Conservation (phyloP, 2,797 vertebrate genomes). For the Ctenopoma kingsleyae region DNA sequence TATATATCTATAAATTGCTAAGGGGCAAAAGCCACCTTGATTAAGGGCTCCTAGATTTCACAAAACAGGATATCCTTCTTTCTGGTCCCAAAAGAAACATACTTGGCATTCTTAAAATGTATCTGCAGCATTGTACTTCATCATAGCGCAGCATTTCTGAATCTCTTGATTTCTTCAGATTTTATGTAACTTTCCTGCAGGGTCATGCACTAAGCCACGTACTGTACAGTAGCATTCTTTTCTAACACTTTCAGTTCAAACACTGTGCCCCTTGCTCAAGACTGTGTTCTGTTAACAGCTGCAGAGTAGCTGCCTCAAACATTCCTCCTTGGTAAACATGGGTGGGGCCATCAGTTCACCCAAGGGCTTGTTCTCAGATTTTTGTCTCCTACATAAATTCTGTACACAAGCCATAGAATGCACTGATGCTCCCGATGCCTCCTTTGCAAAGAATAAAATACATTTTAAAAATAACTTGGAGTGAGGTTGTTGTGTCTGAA, state of each 20-base stretch:
- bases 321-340: constrained; percentile 84
- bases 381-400: constrained; percentile 71
- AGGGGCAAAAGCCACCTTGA: constrained; percentile 21
- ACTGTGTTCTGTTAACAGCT: constrained; percentile 75
- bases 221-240: constrained; percentile 77
- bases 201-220: constrained; percentile 56
- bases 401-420: constrained; percentile 80
- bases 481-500: constrained; percentile 32
- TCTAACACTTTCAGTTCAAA: constrained; percentile 68
- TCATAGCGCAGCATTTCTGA: constrained; percentile 26
- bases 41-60: constrained; percentile 20
- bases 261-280: constrained; percentile 71
- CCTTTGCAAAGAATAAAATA: constrained; percentile 82
- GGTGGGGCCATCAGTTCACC: constrained; percentile 77
- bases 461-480: constrained; percentile 60
- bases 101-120: constrained; percentile 40
- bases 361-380: constrained; percentile 79
- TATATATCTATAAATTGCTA: not conserved
- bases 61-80: constrained; percentile 3
- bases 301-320: constrained; percentile 79
- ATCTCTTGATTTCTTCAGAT: constrained; percentile 32
- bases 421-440: constrained; percentile 80
- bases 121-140: constrained; percentile 46
- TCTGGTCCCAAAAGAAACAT: constrained; percentile 31
- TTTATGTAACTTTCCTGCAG: constrained; percentile 51